Evolutionary conservation across 1,140 invertebrate species (phyloP).

Genomic region (Dendroctonus ponderosae): DNA sequence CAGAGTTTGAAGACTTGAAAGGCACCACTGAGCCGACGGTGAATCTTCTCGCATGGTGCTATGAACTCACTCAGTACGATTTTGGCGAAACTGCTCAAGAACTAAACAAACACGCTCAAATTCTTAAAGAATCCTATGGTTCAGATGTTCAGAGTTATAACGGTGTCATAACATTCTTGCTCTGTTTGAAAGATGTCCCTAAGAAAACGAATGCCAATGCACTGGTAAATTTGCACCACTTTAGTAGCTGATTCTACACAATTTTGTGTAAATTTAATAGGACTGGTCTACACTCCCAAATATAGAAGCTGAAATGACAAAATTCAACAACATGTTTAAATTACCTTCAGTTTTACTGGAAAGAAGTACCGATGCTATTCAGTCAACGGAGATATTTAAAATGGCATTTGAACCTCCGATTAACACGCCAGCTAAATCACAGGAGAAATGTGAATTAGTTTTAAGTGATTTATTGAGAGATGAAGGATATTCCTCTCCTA

Average conservation of each 20-base stretch:
- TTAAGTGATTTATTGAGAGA: slow-evolving; percentile 26
- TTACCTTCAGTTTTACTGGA: not conserved
- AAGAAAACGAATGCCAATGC: slow-evolving; percentile 29
- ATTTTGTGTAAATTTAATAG: slow-evolving; percentile 20
- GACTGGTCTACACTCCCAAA: slow-evolving; percentile 34
- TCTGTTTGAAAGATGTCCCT: slow-evolving; percentile 39
- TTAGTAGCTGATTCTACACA: not conserved
- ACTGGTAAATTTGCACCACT: slow-evolving; percentile 27
- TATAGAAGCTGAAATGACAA: slow-evolving; percentile 29
- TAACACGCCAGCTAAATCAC: slow-evolving; percentile 3
- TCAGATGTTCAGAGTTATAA: slow-evolving; percentile 29
- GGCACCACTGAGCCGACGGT: slow-evolving; percentile 38
- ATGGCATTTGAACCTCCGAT: not conserved
- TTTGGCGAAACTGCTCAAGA: slow-evolving; percentile 38
- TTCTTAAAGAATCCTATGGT: slow-evolving; percentile 31
- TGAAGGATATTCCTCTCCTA: slow-evolving; percentile 35
- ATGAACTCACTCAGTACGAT: slow-evolving; percentile 38
- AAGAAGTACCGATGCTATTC: not conserved
- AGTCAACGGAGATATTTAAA: slow-evolving; percentile 15
- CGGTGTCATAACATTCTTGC: slow-evolving; percentile 39
- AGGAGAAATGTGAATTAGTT: not conserved
- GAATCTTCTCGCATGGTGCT: slow-evolving; percentile 46
- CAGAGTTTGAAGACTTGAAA: slow-evolving; percentile 36
- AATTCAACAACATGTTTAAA: slow-evolving; percentile 22
- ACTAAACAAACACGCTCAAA: slow-evolving; percentile 34